Evolutionary conservation across 2,888 invertebrate species (phyloP).

Genomic region (Vesta saturnalis): DNA sequence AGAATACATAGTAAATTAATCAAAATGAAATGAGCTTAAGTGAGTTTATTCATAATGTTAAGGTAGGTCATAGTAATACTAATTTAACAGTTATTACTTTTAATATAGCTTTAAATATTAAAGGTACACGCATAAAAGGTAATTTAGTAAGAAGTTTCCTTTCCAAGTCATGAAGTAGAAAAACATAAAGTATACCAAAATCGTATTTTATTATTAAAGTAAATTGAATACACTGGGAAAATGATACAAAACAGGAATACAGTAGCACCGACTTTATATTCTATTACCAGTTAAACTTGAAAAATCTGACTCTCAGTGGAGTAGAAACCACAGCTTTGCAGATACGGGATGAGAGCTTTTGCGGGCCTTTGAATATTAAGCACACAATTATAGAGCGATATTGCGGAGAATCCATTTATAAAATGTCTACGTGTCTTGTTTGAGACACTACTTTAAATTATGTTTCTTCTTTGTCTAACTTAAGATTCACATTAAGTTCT

Average conservation of each 20-base stretch:
- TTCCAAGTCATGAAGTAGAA: slow-evolving; percentile 13
- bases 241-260: slow-evolving; percentile 23
- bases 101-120: no score
- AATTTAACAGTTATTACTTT: no score
- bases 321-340: slow-evolving; percentile 37
- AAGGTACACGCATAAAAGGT: background rate
- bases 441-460: slow-evolving; percentile 21
- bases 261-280: slow-evolving; percentile 35
- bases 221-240: slow-evolving; percentile 25
- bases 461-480: slow-evolving; percentile 14
- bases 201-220: slow-evolving; percentile 29
- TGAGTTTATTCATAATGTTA: no score
- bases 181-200: slow-evolving; percentile 20
- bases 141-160: background rate
- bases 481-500: background rate
- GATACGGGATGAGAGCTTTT: slow-evolving; percentile 42
- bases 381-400: slow-evolving; percentile 44
- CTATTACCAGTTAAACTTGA: slow-evolving; percentile 35
- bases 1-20: no score
- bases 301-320: slow-evolving; percentile 34
- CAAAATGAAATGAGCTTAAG: no score
- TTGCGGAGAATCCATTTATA: slow-evolving; percentile 35
- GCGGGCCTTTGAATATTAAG: slow-evolving; percentile 47
- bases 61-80: no score
- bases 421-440: slow-evolving; percentile 15